Evolutionary conservation across 2,888 invertebrate genomes (phyloP).

Genomic region (Oxytorus armatus): DNA sequence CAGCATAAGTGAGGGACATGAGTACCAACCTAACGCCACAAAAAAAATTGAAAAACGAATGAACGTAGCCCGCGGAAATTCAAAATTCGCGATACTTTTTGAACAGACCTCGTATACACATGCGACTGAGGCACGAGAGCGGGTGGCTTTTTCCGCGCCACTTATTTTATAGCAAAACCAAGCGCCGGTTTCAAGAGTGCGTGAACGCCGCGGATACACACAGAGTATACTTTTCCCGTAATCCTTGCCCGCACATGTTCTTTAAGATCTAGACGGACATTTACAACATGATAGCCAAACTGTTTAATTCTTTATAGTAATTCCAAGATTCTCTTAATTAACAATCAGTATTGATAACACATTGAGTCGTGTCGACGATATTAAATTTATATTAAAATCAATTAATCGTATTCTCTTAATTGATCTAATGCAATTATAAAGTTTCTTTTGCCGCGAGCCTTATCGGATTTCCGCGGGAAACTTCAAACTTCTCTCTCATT

Average conservation of each 20-base stretch:
- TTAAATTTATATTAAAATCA: background rate
- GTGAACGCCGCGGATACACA: slow-evolving; percentile 8
- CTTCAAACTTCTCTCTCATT: slow-evolving; percentile 22
- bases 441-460: slow-evolving; percentile 18
- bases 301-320: too few species aligned
- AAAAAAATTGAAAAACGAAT: too few species aligned
- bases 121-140: slow-evolving; percentile 36
- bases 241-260: too few species aligned
- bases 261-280: too few species aligned
- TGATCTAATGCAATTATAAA: slow-evolving; percentile 11
- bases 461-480: slow-evolving; percentile 38
- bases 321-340: background rate
- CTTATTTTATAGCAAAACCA: slow-evolving; percentile 47
- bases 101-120: too few species aligned
- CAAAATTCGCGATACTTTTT: too few species aligned
- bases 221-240: slow-evolving; percentile 39
- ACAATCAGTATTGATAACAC: too few species aligned
- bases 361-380: too few species aligned
- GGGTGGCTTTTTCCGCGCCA: slow-evolving; percentile 56
- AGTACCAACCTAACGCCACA: too few species aligned
- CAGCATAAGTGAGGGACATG: too few species aligned
- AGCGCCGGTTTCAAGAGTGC: slow-evolving; percentile 24
- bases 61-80: too few species aligned
- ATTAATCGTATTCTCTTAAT: background rate
- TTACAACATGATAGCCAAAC: too few species aligned